Conservation (phyloP, 2,113 vertebrate genomes). For the Misgurnus anguillicaudatus region DNA sequence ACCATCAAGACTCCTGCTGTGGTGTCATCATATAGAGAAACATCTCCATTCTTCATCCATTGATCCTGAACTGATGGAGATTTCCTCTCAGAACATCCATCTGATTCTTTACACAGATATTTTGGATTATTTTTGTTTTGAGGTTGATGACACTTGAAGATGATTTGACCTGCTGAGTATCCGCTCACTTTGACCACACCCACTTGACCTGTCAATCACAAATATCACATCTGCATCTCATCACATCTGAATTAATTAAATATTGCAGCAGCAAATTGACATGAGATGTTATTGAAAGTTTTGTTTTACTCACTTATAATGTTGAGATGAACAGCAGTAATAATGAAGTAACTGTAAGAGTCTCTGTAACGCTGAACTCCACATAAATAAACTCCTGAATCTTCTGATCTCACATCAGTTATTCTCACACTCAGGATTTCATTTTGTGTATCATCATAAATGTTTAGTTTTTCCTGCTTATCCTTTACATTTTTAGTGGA, state of each 20-base stretch:
- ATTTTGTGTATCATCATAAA: not conserved
- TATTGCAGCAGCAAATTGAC: not conserved
- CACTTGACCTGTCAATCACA: not conserved
- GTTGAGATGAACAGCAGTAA: not conserved
- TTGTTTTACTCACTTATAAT: not conserved
- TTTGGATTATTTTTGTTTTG: not conserved
- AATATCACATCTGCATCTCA: not conserved
- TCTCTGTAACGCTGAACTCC: not conserved
- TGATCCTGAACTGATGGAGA: not conserved
- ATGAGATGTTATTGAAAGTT: not conserved
- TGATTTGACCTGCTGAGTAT: not conserved
- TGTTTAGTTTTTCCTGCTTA: not conserved
- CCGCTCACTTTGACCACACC: not conserved
- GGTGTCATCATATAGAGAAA: conserved; percentile 39
- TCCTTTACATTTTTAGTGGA: not conserved
- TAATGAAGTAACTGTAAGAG: not conserved
- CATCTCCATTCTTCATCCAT: conserved; percentile 18
- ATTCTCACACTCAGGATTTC: not conserved
- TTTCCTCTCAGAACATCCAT: not conserved
- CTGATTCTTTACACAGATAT: conserved; percentile 14
- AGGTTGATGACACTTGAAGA: conserved; percentile 11
- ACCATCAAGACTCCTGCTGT: conserved; percentile 27
- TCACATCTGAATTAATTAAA: not conserved
- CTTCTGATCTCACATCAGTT: not conserved
- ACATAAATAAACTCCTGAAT: conserved; percentile 35